Evolutionary conservation across 2,113 vertebrate species (phyloP).

Genomic region (Eclectus roratus): DNA sequence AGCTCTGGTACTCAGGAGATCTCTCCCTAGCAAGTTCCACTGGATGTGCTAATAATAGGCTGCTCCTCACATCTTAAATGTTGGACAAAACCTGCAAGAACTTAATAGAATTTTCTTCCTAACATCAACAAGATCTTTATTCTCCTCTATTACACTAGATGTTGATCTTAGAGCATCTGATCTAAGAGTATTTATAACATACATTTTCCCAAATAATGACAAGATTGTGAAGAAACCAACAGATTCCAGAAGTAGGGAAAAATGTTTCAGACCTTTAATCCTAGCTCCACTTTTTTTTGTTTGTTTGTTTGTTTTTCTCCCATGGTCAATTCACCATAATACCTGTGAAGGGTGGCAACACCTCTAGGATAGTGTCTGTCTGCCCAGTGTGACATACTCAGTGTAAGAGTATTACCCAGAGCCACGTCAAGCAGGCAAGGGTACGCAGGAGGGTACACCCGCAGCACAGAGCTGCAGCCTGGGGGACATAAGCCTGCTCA

Average conservation of each 20-base stretch:
- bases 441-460: not conserved
- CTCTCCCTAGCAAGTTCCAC: not conserved
- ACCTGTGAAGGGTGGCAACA: not conserved
- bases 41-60: not conserved
- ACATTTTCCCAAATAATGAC: slow-evolving; percentile 1
- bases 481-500: not conserved
- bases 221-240: not conserved
- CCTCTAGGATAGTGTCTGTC: not conserved
- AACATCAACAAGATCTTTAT: not conserved
- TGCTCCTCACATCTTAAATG: not conserved
- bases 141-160: not conserved
- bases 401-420: not conserved
- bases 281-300: not conserved
- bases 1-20: not conserved
- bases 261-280: not conserved
- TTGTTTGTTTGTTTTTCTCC: not conserved
- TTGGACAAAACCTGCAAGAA: not conserved
- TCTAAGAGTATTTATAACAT: slow-evolving; percentile 22
- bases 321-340: not conserved
- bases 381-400: not conserved
- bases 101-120: not conserved
- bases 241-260: not conserved
- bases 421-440: not conserved
- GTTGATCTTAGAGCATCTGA: not conserved
- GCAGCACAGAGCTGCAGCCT: not conserved